Conservation (phyloP, 1,140 invertebrate genomes). For the Apis florea region DNA sequence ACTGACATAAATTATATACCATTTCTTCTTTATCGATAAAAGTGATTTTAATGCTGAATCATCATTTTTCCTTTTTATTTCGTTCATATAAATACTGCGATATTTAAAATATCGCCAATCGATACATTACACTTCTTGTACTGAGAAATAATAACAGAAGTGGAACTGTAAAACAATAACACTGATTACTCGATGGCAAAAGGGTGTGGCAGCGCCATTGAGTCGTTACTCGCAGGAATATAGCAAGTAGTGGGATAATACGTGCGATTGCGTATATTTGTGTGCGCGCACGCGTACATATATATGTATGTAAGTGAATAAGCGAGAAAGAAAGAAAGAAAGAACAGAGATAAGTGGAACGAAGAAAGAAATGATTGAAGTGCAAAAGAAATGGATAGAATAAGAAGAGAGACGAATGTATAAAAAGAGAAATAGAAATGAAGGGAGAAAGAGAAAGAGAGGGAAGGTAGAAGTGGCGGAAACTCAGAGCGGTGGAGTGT, state of each 20-base stretch:
- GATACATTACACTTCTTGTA: conserved; percentile 51
- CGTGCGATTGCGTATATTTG: conserved; percentile 38
- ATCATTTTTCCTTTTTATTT: background rate
- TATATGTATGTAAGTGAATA: conserved; percentile 31
- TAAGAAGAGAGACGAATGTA: conserved; percentile 44
- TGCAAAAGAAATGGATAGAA: conserved; percentile 45
- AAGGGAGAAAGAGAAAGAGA: conserved; percentile 46
- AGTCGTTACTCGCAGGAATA: conserved; percentile 79
- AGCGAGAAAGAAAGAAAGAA: conserved; percentile 29
- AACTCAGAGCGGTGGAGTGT: conserved; percentile 62
- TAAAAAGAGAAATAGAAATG: conserved; percentile 48
- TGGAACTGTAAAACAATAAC: conserved; percentile 78
- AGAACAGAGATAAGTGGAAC: background rate
- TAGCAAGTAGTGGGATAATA: conserved; percentile 68
- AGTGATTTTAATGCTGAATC: background rate
- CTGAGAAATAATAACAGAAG: conserved; percentile 57
- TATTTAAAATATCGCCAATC: conserved; percentile 49
- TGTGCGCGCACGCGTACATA: conserved; percentile 4
- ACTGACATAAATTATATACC: conserved; percentile 16
- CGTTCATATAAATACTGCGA: background rate
- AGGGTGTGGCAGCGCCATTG: conserved; percentile 80
- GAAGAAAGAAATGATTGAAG: conserved; percentile 46
- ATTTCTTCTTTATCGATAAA: conserved; percentile 4
- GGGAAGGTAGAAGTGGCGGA: conserved; percentile 64
- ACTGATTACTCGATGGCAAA: conserved; percentile 79